A percentile compares a stretch with the other conserved stretches of the same genome.
Evolutionary conservation across 2,888 invertebrate species (phyloP).

Genomic region (Drosophila prostipennis): DNA sequence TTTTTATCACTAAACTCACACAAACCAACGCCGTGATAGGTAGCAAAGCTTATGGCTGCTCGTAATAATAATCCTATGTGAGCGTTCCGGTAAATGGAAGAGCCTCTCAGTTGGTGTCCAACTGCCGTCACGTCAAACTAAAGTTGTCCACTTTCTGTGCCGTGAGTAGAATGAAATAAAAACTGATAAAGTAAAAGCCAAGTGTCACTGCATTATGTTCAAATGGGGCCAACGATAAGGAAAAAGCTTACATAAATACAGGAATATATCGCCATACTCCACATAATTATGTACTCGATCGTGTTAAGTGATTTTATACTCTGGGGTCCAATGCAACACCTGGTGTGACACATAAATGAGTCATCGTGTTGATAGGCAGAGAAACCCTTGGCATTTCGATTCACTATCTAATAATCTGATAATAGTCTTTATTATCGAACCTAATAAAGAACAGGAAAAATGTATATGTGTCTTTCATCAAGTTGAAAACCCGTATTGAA

Average conservation of each 20-base stretch:
- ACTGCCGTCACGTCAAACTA: slow-evolving; percentile 59
- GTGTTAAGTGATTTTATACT: neutral
- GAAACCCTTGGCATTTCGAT: slow-evolving; percentile 8
- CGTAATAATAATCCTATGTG: slow-evolving; percentile 44
- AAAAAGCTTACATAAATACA: neutral
- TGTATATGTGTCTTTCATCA: neutral
- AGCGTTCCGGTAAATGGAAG: slow-evolving; percentile 45
- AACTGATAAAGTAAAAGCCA: slow-evolving; percentile 2
- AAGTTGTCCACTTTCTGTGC: slow-evolving; percentile 32
- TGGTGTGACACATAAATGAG: slow-evolving; percentile 45
- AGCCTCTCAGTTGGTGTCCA: slow-evolving; percentile 61
- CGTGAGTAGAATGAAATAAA: slow-evolving; percentile 52
- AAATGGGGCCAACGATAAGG: slow-evolving; percentile 16
- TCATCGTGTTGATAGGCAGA: slow-evolving; percentile 34
- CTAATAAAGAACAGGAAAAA: neutral
- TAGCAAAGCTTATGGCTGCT: slow-evolving; percentile 13
- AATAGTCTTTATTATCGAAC: slow-evolving; percentile 5
- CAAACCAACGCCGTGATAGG: slow-evolving; percentile 5
- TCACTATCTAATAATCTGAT: slow-evolving; percentile 11
- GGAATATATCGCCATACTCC: neutral
- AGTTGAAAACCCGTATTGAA: neutral
- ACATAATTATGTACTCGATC: slow-evolving; percentile 8
- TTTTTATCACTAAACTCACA: slow-evolving; percentile 41
- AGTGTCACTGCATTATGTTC: slow-evolving; percentile 10
- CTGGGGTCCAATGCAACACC: slow-evolving; percentile 4